Evolutionary conservation across 2,888 invertebrate species (phyloP).

Genomic region (Furcula furcula): DNA sequence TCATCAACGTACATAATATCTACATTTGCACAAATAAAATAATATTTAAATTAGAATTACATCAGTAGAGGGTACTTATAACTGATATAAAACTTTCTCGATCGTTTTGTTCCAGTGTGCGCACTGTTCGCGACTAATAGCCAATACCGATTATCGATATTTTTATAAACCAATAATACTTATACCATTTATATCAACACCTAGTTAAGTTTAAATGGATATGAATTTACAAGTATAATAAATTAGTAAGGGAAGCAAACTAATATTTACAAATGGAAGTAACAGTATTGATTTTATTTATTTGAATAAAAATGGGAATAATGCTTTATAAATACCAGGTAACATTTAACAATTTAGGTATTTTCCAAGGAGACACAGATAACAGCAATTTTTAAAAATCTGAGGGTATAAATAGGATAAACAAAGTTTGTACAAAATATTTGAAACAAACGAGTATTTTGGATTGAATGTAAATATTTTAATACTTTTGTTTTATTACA

Average conservation of each 20-base stretch:
- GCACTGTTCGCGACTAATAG: conserved; percentile 42
- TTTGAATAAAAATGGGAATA: conserved; percentile 24
- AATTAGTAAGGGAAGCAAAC: conserved; percentile 70
- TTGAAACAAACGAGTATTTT: background rate
- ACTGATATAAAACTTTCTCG: conserved; percentile 69
- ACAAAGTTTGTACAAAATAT: background rate
- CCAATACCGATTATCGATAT: conserved; percentile 25
- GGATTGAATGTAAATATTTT: background rate
- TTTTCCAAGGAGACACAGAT: conserved; percentile 35
- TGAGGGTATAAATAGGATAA: too few species aligned
- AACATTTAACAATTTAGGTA: conserved; percentile 29
- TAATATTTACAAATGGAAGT: conserved; percentile 70
- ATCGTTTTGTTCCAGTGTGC: conserved; percentile 52
- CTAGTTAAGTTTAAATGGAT: conserved; percentile 56
- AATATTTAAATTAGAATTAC: conserved; percentile 71
- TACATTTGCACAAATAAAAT: conserved; percentile 78
- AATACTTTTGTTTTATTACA: background rate
- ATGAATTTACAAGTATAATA: conserved; percentile 68
- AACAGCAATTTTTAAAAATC: background rate
- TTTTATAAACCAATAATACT: conserved; percentile 35
- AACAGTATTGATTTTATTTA: conserved; percentile 18
- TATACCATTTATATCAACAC: conserved; percentile 61
- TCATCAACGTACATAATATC: conserved; percentile 82
- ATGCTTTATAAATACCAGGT: conserved; percentile 28
- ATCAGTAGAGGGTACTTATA: conserved; percentile 62